Evolutionary conservation across 92 coral and sea anemone species (phyloP).

Genomic region (Heliopora coerulea): DNA sequence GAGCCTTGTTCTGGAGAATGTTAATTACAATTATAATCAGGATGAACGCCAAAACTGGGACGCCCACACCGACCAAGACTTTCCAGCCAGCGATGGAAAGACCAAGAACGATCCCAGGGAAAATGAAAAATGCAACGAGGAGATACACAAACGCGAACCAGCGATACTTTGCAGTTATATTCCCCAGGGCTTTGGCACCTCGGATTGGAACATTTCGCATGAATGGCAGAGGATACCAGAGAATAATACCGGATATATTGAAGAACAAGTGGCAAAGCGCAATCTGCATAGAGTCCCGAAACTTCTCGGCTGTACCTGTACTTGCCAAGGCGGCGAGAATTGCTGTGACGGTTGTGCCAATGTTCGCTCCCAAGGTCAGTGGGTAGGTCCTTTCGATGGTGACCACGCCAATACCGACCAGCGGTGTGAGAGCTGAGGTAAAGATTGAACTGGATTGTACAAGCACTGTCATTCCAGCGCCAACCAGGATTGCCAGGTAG

Average conservation of each 20-base stretch:
- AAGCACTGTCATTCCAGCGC: slow-evolving; percentile 92
- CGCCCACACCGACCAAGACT: slow-evolving; percentile 82
- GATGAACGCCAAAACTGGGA: slow-evolving; percentile 70
- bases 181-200: slow-evolving; percentile 88
- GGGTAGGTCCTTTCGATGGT: slow-evolving; percentile 88
- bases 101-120: slow-evolving; percentile 87
- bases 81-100: slow-evolving; percentile 96
- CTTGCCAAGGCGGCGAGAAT: slow-evolving; percentile 93
- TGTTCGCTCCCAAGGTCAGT: slow-evolving; percentile 89
- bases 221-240: slow-evolving; percentile 92
- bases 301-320: slow-evolving; percentile 41
- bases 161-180: slow-evolving; percentile 84
- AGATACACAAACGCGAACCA: slow-evolving; percentile 97
- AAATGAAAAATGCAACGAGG: slow-evolving; percentile 79
- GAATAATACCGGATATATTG: slow-evolving; percentile 87
- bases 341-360: slow-evolving; percentile 95
- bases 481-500: slow-evolving; percentile 84
- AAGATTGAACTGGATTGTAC: slow-evolving; percentile 98
- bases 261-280: slow-evolving; percentile 96
- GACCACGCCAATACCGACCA: slow-evolving; percentile 95
- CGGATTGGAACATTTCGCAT: slow-evolving; percentile 85
- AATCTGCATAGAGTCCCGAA: slow-evolving; percentile 80
- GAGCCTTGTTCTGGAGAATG: slow-evolving; percentile 78
- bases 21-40: slow-evolving; percentile 65
- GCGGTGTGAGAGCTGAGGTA: slow-evolving; percentile 96